Base-by-base conservation (phyloP, 1,140 invertebrate species). In the Pseudobourletiella spinata region DNA sequence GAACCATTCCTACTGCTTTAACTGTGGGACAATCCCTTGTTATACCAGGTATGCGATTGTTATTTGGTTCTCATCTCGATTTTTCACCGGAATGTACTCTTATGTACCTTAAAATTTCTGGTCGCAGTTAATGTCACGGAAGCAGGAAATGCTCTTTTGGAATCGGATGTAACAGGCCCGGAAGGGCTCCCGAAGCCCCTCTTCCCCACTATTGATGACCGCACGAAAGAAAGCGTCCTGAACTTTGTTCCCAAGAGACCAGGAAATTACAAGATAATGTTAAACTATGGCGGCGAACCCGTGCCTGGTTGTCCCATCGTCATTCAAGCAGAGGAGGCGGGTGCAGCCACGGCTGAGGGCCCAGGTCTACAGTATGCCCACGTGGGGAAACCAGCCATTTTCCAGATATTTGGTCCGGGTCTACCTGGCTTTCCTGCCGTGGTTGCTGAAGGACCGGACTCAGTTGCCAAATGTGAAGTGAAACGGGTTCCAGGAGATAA, bases 101-200 rank as follows among this genome's bases (percentile, higher is more conserved):
- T n/a, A 65, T 67, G 63, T 48, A 50, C 44, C 59, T 68, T 32
- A 14, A 32, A 24, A 59, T 18, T 48, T 11, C 8, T 48, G 14
- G 20, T 48, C 22, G 22, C 44, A 25, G 52, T 55, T 18, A 55
- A 35, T 39, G 3, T 55, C 39, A 14, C 29, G 4, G 52, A 55
- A 32, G 90, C 93, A 44, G 93, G 94, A 14, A 82, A 87, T 60
- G 91, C 93, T 1, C 89, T 96, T 66, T 76, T 97, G 57, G 89
- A 94, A 71, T 86, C 95, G 1, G 85, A 86, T 50, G 87, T 94
- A 2, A 86, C 88, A 30, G 89, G 89, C 69, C 94, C 95, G 1
- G 80, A 88, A n/a, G 89, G 91, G 20, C 84, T 89, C 71, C 86
- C 87, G 64, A 75, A 69, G 48, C 65, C 64, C 14, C 39, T 69